Percentiles rank a stretch among this genome's conserved stretches.
phyloP scores from a whole-genome alignment of 2,113 vertebrate species.

The Entomyzon cyanotis region DNA sequence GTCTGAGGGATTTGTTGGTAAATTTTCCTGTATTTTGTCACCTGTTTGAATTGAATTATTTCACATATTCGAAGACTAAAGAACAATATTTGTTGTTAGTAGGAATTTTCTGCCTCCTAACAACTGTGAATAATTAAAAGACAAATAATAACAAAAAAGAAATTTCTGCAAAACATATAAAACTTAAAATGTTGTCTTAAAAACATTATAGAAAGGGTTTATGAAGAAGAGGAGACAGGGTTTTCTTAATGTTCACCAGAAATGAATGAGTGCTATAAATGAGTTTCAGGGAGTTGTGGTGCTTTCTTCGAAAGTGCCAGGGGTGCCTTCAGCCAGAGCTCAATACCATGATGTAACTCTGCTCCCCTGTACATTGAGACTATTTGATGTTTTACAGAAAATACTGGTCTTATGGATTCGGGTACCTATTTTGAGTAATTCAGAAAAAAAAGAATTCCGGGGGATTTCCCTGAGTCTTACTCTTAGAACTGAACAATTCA shows the following conservation, averaged over 20 bases:
- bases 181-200: neutral
- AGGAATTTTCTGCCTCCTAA: neutral
- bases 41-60: slow-evolving; percentile 21
- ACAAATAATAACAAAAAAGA: neutral
- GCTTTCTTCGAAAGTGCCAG: neutral
- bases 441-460: neutral
- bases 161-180: neutral
- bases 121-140: neutral
- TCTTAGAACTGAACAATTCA: neutral
- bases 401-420: neutral
- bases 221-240: neutral
- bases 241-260: neutral
- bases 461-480: neutral
- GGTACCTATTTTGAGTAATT: neutral
- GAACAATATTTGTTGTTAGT: neutral
- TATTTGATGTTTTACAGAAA: neutral
- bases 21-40: slow-evolving; percentile 22
- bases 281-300: neutral
- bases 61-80: neutral
- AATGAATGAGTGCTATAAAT: neutral
- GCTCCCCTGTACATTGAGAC: neutral
- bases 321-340: neutral
- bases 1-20: neutral
- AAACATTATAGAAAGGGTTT: neutral
- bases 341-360: neutral